Evolutionary conservation across 2,888 invertebrate genomes (phyloP).

Genomic region (Cistogaster globosa): DNA sequence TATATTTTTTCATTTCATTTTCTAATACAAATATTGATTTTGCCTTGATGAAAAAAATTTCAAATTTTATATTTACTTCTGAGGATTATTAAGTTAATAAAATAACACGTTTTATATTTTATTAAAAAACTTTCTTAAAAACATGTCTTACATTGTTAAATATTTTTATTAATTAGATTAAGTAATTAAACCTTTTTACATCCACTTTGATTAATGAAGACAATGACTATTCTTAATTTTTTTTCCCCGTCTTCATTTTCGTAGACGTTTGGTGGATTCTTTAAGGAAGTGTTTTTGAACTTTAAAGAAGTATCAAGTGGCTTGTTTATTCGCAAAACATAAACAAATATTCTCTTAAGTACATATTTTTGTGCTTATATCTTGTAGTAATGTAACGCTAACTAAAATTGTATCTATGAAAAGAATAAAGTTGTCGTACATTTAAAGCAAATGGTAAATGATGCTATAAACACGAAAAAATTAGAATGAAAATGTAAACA

Average conservation of each 20-base stretch:
- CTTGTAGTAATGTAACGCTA: not conserved
- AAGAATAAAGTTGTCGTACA: conserved; percentile 12
- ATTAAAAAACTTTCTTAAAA: no score
- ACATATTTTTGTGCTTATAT: not conserved
- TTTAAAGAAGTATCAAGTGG: conserved; percentile 37
- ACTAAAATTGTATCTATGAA: not conserved
- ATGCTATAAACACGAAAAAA: conserved; percentile 4
- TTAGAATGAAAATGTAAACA: not conserved
- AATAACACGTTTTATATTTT: no score
- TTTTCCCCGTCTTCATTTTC: not conserved
- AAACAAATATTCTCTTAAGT: not conserved
- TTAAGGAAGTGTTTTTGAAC: conserved; percentile 16
- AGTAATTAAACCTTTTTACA: not conserved
- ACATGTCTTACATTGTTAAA: no score
- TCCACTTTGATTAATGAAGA: conserved; percentile 24
- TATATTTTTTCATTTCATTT: no score
- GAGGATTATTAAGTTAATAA: no score
- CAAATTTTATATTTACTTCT: no score
- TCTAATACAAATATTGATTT: no score
- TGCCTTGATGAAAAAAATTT: no score
- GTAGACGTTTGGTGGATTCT: not conserved
- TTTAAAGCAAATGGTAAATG: conserved; percentile 34
- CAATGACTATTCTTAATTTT: not conserved
- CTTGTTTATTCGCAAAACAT: conserved; percentile 36
- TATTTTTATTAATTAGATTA: not conserved